Conservation (phyloP, 2,113 vertebrate species). For the Cyanoliseus patagonus region DNA sequence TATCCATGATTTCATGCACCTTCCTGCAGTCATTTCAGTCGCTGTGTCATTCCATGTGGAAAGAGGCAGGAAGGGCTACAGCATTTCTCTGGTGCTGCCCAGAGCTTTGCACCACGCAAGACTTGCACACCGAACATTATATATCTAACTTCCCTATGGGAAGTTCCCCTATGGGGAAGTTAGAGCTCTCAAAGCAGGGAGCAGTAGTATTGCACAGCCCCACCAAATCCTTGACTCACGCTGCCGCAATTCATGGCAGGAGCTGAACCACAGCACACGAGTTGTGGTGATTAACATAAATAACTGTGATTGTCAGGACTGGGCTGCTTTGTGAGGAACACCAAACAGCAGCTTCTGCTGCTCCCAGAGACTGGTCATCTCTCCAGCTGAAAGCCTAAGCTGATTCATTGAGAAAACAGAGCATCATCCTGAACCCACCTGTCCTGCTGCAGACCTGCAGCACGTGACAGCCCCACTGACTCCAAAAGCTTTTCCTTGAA, state of each 20-base stretch:
- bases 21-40: neutral
- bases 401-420: neutral
- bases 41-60: rapidly evolving
- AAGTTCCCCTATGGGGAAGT: neutral
- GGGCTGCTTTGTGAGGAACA: neutral
- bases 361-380: neutral
- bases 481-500: neutral
- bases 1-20: neutral
- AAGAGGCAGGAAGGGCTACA: neutral
- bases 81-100: neutral
- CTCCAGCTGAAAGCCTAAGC: neutral
- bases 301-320: rapidly evolving
- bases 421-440: neutral
- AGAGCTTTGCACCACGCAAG: neutral
- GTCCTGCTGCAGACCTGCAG: neutral
- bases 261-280: neutral
- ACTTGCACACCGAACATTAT: rapidly evolving
- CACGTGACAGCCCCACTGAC: neutral
- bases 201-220: neutral
- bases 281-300: neutral
- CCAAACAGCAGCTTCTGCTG: neutral
- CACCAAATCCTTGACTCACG: rapidly evolving
- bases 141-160: neutral
- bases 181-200: neutral
- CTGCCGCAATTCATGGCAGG: neutral